Conservation (phyloP, 2,113 vertebrate genomes). For the Porphyrio hochstetteri region DNA sequence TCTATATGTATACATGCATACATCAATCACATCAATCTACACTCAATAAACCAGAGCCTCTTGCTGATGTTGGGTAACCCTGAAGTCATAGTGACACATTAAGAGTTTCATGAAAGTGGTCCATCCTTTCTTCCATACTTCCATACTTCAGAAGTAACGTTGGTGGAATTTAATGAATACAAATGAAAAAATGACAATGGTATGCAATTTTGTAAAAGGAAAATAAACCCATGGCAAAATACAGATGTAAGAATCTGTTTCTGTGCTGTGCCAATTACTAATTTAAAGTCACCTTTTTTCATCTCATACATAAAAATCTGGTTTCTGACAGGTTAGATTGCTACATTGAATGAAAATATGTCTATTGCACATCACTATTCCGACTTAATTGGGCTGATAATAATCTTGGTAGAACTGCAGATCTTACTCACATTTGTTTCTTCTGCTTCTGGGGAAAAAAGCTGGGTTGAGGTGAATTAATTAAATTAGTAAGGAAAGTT, state of each 20-base stretch:
- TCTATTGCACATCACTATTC: not conserved
- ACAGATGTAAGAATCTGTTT: not conserved
- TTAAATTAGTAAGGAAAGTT: not conserved
- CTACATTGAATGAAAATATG: not conserved
- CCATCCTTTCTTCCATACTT: not conserved
- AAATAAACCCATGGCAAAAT: not conserved
- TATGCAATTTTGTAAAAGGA: not conserved
- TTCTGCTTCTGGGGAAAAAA: not conserved
- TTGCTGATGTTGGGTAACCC: not conserved
- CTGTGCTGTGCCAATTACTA: not conserved
- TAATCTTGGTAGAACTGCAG: not conserved
- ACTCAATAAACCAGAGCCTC: not conserved
- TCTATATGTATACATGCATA: not conserved
- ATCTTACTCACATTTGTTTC: not conserved
- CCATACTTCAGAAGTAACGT: not conserved
- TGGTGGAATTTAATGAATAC: not conserved
- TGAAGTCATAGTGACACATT: not conserved
- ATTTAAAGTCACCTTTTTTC: not conserved
- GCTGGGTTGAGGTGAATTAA: not conserved
- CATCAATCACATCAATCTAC: not conserved
- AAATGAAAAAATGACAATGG: not conserved
- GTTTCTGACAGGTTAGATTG: slow-evolving; percentile 1
- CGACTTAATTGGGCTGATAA: not conserved
- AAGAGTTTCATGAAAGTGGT: not conserved
- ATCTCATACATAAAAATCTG: not conserved